A percentile compares a stretch with the other conserved stretches of the same genome.
These are phyloP conservation scores for Stenotaenia linearis DNA, from an alignment of 2,888 invertebrate genomes.

Conservation along the genomic window DNA sequence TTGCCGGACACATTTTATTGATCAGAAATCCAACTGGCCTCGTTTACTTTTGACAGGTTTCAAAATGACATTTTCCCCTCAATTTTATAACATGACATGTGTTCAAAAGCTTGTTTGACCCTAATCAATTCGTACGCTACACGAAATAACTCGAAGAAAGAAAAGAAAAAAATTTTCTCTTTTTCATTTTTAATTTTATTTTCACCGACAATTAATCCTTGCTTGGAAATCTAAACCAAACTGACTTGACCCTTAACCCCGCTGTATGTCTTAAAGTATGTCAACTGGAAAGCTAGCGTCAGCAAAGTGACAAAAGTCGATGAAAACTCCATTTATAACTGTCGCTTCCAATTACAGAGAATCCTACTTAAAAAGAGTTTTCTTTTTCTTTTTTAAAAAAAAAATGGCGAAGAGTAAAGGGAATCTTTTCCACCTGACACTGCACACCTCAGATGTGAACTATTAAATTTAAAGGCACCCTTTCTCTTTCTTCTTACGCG, in stretches of 20 bases:
- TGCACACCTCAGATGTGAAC: conserved; percentile 7
- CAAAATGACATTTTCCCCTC: conserved; percentile 16
- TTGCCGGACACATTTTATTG: conserved; percentile 17
- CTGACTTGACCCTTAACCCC: neutral
- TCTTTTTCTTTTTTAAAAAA: no score
- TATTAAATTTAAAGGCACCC: neutral
- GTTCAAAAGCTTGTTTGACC: conserved; percentile 3
- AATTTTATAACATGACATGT: conserved; percentile 13
- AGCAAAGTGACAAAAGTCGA: conserved; percentile 21
- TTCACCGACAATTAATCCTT: neutral
- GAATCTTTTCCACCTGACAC: conserved; percentile 21
- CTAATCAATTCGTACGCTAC: neutral
- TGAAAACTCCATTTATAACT: conserved; percentile 26
- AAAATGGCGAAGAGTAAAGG: neutral
- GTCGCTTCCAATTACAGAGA: conserved; percentile 20
- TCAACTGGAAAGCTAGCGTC: conserved; percentile 4
- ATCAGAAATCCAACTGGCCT: conserved; percentile 8
- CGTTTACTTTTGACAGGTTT: conserved; percentile 14
- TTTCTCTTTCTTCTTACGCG: neutral
- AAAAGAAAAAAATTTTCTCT: neutral
- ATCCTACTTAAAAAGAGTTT: conserved; percentile 10
- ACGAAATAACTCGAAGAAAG: neutral
- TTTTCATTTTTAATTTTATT: neutral
- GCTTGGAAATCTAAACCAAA: neutral
- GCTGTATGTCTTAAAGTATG: neutral